These are phyloP conservation scores for Caloenas nicobarica DNA, from an alignment of 2,113 vertebrate species.

Conservation along the genomic window DNA sequence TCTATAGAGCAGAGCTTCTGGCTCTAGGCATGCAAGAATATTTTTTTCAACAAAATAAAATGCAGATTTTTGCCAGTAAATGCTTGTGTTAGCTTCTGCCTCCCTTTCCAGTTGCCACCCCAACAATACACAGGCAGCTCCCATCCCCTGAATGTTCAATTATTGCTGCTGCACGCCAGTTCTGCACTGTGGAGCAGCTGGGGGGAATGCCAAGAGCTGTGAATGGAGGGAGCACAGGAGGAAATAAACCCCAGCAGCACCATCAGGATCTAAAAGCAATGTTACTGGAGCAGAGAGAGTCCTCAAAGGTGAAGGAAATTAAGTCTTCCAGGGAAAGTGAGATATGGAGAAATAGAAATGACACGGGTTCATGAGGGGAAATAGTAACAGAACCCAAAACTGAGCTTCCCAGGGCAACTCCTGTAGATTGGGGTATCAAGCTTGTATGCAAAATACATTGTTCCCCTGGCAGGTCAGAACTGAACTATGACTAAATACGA, in stretches of 20 bases:
- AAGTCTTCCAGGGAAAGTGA: not conserved
- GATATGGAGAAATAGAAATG: not conserved
- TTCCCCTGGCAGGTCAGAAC: not conserved
- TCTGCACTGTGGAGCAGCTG: not conserved
- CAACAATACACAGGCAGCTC: not conserved
- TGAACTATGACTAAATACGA: not conserved
- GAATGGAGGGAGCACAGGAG: not conserved
- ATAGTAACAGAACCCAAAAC: not conserved
- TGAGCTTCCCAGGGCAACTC: not conserved
- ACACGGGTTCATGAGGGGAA: not conserved
- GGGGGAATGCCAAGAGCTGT: not conserved
- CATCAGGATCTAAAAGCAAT: not conserved
- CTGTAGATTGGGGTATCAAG: not conserved
- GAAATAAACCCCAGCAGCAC: not conserved
- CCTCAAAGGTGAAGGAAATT: not conserved
- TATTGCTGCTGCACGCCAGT: not conserved
- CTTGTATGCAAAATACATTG: not conserved
- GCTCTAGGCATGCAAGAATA: not conserved
- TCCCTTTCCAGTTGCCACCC: not conserved
- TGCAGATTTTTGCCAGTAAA: not conserved
- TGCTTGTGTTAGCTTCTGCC: not conserved
- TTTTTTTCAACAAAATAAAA: slow-evolving; percentile 8
- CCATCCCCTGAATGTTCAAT: not conserved
- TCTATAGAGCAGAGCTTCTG: slow-evolving; percentile 1
- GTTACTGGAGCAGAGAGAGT: not conserved